Evolutionary conservation across 2,113 vertebrate species (phyloP), one percentile per base, ranked within the genome.

Genomic region (Tachycineta bicolor): DNA sequence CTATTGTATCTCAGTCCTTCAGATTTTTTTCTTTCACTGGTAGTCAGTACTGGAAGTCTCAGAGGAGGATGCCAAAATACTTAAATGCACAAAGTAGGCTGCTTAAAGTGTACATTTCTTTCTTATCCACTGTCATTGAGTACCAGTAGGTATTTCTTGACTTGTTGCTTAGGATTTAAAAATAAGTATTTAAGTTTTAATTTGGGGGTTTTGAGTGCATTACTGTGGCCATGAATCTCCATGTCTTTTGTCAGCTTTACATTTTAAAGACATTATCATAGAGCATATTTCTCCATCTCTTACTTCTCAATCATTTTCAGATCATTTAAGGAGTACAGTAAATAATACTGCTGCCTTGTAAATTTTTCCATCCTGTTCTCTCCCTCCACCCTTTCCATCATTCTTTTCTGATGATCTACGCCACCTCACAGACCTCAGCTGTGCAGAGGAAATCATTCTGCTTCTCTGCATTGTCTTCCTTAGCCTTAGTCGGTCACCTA

Each of bases 381-480:
- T 76, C 18, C 24, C 12, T 75, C 24, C 10, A 7, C 55, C 25
- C 52, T 82, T 31, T 76, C 58, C 34, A 16, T 55, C 41, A 23
- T 52, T 41, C 17, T 81, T 67, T 87, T 70, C 39, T 84, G 34
- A 53, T 52, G 24, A 73, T 87, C 9, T 2, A 1, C 0, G 1
- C 29, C 41, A 55, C 29, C 28, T 83, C 10, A 8, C n/a, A 85
- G 78, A 52, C 59, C 53, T 87, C 84, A 88, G 65, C 67, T 90
- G 85, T 39, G 47, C 46, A 53, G 56, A 88, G 92, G 95, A 96
- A 96, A 68, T 90, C 18, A 52, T 86, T 92, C 62, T 60, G 59
- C 83, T 78, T 93, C 79, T 94, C n/a, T 89, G 71, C 71, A 95
- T 96, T 96, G 90, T 96, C 52, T 94, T 90, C 47, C 59, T 90